phyloP scores from a whole-genome alignment of 1,140 invertebrate species.

The Gryon sp. region DNA sequence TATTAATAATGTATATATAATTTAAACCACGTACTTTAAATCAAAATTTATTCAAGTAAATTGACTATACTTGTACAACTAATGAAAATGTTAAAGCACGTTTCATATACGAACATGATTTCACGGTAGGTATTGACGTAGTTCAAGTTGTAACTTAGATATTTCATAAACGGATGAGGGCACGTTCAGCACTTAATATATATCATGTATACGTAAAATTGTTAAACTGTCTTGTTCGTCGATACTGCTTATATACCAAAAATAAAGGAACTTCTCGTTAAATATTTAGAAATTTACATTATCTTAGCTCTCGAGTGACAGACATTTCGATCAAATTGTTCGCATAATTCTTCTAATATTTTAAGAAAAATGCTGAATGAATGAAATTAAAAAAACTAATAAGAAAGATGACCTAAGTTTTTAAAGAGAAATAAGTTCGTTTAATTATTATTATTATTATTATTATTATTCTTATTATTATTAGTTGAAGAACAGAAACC shows the following conservation, averaged over 20 bases:
- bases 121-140: constrained; percentile 9
- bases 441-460: constrained; percentile 19
- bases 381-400: background rate
- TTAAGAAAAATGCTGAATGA: no score
- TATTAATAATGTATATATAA: no score
- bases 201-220: constrained; percentile 16
- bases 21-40: no score
- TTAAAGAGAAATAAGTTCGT: constrained; percentile 14
- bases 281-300: background rate
- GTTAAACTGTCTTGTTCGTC: constrained; percentile 8
- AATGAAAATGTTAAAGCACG: constrained; percentile 25
- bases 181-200: constrained; percentile 30
- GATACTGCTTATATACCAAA: background rate
- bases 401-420: background rate
- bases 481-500: constrained; percentile 14
- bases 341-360: no score
- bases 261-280: background rate
- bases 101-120: constrained; percentile 32
- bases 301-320: no score
- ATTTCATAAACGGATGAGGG: constrained; percentile 28
- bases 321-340: no score
- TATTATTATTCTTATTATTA: no score
- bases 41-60: constrained; percentile 21
- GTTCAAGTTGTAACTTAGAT: constrained; percentile 33
- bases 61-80: constrained; percentile 33